Conservation (phyloP, 2,113 vertebrate species). For the Amblyopsis rosae region DNA sequence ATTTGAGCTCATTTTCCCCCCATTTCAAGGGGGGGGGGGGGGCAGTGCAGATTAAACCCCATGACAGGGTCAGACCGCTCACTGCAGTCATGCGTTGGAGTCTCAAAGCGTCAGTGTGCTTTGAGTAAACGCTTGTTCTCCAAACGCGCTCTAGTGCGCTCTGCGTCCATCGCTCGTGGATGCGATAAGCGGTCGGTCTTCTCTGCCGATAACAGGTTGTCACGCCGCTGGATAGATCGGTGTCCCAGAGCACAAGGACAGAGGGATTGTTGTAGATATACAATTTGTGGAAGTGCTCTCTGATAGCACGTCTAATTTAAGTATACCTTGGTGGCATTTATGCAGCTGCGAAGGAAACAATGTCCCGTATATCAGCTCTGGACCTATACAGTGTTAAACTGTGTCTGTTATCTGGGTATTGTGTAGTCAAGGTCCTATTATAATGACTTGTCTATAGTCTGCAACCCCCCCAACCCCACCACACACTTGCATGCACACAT, state of each 20-base stretch:
- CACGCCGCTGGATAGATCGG: not conserved
- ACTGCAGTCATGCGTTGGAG: conserved; percentile 9
- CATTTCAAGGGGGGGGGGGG: not conserved
- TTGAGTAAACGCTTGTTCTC: too few species aligned
- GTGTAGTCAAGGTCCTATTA: conserved; percentile 14
- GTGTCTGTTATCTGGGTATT: conserved; percentile 21
- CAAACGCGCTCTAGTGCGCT: too few species aligned
- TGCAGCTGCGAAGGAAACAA: conserved; percentile 48
- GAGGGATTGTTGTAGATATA: conserved; percentile 35
- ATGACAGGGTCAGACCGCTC: conserved; percentile 36
- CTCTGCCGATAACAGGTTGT: conserved; percentile 45
- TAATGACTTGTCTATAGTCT: too few species aligned
- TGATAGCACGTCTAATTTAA: conserved; percentile 48
- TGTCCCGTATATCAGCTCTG: conserved; percentile 26
- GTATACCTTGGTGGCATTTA: not conserved
- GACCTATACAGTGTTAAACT: conserved; percentile 12
- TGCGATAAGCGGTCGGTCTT: conserved; percentile 20
- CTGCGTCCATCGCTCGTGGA: too few species aligned
- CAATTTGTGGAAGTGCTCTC: conserved; percentile 73
- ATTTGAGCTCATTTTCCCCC: conserved; percentile 62
- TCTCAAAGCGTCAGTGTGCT: too few species aligned
- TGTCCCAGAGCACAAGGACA: too few species aligned
- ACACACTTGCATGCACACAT: too few species aligned
- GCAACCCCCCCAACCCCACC: not conserved
- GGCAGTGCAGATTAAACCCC: conserved; percentile 34